phyloP scores from a whole-genome alignment of 2,113 vertebrate genomes.

The Epinephelus lanceolatus region DNA sequence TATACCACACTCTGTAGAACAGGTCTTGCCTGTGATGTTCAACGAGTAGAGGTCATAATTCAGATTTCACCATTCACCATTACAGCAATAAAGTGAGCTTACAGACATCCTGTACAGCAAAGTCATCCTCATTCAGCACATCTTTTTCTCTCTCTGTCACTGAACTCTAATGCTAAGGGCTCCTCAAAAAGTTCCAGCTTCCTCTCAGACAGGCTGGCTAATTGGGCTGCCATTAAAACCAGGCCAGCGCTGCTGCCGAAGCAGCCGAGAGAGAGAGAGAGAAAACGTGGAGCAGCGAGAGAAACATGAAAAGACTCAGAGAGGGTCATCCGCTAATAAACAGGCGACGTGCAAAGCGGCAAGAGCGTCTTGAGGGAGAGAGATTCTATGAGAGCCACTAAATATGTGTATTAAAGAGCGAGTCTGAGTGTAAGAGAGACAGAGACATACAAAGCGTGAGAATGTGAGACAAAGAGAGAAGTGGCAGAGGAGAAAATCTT shows the following conservation, averaged over 20 bases:
- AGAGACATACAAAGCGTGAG: constrained; percentile 1
- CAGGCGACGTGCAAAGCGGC: constrained; percentile 19
- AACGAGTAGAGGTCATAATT: constrained; percentile 31
- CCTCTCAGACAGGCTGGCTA: constrained; percentile 60
- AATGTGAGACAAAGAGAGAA: constrained; percentile 56
- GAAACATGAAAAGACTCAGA: constrained; percentile 53
- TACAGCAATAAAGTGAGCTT: constrained; percentile 39
- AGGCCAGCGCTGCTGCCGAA: neutral
- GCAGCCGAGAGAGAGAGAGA: constrained; percentile 30
- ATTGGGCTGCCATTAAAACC: constrained; percentile 69
- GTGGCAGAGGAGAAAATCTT: constrained; percentile 59
- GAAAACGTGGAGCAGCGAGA: neutral
- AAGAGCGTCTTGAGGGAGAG: constrained; percentile 24
- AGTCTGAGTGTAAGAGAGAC: neutral
- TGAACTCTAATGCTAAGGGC: constrained; percentile 46
- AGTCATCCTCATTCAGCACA: constrained; percentile 11
- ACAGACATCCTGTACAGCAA: constrained; percentile 17
- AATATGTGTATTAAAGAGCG: constrained; percentile 47
- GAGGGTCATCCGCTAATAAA: constrained; percentile 56
- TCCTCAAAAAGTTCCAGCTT: constrained; percentile 57
- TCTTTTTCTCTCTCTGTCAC: constrained; percentile 22
- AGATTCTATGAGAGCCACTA: constrained; percentile 39
- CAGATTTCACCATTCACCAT: neutral
- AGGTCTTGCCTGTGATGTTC: constrained; percentile 28
- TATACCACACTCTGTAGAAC: neutral